A percentile compares a stretch with the other conserved stretches of the same genome.
Conservation (phyloP, 2,113 vertebrate genomes). For the Cololabis saira region DNA sequence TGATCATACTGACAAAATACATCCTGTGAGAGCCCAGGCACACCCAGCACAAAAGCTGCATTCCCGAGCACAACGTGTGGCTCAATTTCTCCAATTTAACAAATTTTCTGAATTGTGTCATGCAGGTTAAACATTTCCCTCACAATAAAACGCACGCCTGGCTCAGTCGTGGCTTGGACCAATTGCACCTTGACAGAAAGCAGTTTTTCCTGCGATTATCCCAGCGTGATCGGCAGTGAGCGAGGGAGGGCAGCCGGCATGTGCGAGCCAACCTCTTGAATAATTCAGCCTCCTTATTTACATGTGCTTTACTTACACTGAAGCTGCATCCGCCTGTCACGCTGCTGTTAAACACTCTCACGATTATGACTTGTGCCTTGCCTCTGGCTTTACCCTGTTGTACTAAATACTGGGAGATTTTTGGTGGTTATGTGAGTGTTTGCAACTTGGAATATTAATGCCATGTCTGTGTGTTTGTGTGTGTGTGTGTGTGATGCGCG, state of each 20-base stretch:
- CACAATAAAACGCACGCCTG: constrained; percentile 4
- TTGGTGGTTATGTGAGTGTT: constrained; percentile 15
- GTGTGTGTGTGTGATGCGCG: constrained; percentile 37
- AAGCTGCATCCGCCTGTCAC: constrained; percentile 69
- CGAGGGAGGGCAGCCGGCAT: constrained; percentile 27
- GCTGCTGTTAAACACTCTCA: constrained; percentile 64
- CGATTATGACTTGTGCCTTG: constrained; percentile 62
- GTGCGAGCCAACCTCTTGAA: constrained; percentile 54
- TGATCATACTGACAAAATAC: no score
- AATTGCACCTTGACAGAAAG: constrained; percentile 39
- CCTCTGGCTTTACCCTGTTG: constrained; percentile 59
- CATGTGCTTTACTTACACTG: constrained; percentile 73
- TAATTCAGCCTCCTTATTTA: constrained; percentile 69
- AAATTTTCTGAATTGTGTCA: constrained; percentile 3
- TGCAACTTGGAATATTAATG: constrained; percentile 49
- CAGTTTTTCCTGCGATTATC: constrained; percentile 48
- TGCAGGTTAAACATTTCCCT: background rate
- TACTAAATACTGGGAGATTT: constrained; percentile 53
- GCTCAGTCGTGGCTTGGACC: constrained; percentile 11
- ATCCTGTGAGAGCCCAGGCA: background rate
- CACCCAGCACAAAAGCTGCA: constrained; percentile 5
- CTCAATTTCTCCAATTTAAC: background rate
- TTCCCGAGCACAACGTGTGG: constrained; percentile 12
- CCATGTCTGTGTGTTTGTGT: constrained; percentile 39
- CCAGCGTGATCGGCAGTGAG: constrained; percentile 44